phyloP scores from a whole-genome alignment of 1,140 invertebrate genomes.

The Ceratitis capitata region DNA sequence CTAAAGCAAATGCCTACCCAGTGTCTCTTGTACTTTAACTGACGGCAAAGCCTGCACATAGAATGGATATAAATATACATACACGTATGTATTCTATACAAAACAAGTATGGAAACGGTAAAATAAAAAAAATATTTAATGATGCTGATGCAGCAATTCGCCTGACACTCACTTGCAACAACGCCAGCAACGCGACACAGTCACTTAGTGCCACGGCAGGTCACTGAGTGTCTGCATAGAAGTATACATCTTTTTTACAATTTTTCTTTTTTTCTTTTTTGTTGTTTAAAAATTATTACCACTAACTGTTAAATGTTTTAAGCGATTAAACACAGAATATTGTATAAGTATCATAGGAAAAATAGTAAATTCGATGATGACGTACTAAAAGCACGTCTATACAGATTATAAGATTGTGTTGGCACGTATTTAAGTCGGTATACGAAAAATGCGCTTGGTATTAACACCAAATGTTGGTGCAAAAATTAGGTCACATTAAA shows the following conservation, averaged over 20 bases:
- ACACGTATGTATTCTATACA: background rate
- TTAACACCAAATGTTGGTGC: background rate
- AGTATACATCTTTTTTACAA: too few species aligned
- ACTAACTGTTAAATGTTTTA: background rate
- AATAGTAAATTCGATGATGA: background rate
- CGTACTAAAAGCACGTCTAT: background rate
- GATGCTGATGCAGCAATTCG: background rate
- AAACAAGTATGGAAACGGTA: background rate
- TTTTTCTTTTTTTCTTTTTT: background rate
- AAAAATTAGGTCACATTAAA: background rate
- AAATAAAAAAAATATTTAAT: background rate
- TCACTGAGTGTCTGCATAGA: background rate
- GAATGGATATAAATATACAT: background rate
- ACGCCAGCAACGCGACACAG: background rate
- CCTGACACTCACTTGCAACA: background rate
- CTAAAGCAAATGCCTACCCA: background rate
- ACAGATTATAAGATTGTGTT: background rate
- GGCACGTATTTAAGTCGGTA: background rate
- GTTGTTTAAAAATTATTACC: slow-evolving; percentile 11
- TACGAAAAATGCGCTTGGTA: background rate
- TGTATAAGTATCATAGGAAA: background rate
- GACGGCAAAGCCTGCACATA: background rate
- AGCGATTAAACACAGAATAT: background rate
- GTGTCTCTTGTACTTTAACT: background rate
- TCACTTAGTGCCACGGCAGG: background rate